A percentile compares a stretch with the other conserved stretches of the same genome.
Evolutionary conservation across 1,140 invertebrate genomes (phyloP).

Genomic region (Zaprionus vittiger): DNA sequence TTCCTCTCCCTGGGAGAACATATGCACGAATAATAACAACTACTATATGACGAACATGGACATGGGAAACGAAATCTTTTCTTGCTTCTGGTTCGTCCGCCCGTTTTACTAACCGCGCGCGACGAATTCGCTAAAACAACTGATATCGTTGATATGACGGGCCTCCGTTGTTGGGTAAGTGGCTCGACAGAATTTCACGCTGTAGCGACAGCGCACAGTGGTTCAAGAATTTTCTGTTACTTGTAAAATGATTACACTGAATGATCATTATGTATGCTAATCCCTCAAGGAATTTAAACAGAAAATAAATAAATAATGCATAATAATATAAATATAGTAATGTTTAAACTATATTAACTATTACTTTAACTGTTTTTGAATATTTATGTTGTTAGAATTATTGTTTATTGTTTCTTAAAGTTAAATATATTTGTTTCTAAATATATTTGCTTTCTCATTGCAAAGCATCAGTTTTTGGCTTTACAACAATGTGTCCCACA

Average conservation of each 20-base stretch:
- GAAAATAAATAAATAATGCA: background rate
- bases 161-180: constrained; percentile 67
- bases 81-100: constrained; percentile 38
- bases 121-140: constrained; percentile 78
- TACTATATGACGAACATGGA: constrained; percentile 58
- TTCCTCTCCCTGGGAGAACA: constrained; percentile 22
- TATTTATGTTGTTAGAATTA: too few species aligned
- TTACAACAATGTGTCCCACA: background rate
- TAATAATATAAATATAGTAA: background rate
- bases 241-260: background rate
- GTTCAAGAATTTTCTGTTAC: constrained; percentile 7
- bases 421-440: too few species aligned
- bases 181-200: constrained; percentile 59
- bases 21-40: constrained; percentile 19
- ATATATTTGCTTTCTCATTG: background rate
- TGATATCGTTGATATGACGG: constrained; percentile 80
- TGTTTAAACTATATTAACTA: too few species aligned
- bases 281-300: background rate
- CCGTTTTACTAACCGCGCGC: constrained; percentile 59
- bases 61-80: constrained; percentile 42
- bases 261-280: background rate
- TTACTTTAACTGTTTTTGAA: too few species aligned
- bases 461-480: too few species aligned
- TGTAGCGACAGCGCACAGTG: constrained; percentile 53
- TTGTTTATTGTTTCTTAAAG: too few species aligned